A percentile compares a stretch with the other conserved stretches of the same genome.
These are phyloP conservation scores for Ormyrus nitidulus DNA, from an alignment of 2,888 invertebrate genomes.

Conservation along the genomic window DNA sequence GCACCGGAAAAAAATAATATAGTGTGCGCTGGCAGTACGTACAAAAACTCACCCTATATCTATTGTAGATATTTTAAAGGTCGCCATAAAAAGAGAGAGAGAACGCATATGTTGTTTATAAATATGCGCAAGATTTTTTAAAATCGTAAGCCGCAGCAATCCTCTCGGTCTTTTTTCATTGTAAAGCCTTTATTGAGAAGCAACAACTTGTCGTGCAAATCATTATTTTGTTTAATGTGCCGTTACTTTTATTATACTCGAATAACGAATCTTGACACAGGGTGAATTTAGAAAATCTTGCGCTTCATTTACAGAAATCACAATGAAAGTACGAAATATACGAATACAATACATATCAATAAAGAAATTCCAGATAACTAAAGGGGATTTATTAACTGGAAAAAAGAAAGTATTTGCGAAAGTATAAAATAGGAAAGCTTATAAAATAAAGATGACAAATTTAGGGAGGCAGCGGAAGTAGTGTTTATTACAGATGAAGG, in stretches of 20 bases:
- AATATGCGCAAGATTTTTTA: conserved; percentile 38
- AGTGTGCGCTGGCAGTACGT: conserved; percentile 47
- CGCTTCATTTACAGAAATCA: not conserved
- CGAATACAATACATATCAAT: conserved; percentile 49
- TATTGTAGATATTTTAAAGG: conserved; percentile 42
- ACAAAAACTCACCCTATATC: conserved; percentile 42
- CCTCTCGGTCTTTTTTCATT: not conserved
- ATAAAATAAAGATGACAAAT: conserved; percentile 33
- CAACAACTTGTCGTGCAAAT: not conserved
- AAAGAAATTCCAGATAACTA: conserved; percentile 14
- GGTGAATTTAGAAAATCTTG: conserved; percentile 38
- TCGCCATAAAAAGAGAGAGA: conserved; percentile 10
- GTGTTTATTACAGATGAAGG: conserved; percentile 41
- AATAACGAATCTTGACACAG: not conserved
- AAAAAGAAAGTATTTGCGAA: conserved; percentile 45
- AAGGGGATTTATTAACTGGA: conserved; percentile 32
- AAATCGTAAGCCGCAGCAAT: not conserved
- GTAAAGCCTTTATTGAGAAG: too few species aligned
- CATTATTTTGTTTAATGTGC: not conserved
- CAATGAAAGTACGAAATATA: conserved; percentile 30
- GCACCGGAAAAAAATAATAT: conserved; percentile 38
- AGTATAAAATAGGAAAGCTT: conserved; percentile 41
- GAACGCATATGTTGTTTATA: conserved; percentile 8
- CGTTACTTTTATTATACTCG: not conserved
- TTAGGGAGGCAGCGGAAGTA: conserved; percentile 19